A percentile compares a stretch with the other conserved stretches of the same genome.
These are phyloP conservation scores for Meteorus cinctellus DNA, from an alignment of 2,888 invertebrate genomes.

Conservation along the genomic window DNA sequence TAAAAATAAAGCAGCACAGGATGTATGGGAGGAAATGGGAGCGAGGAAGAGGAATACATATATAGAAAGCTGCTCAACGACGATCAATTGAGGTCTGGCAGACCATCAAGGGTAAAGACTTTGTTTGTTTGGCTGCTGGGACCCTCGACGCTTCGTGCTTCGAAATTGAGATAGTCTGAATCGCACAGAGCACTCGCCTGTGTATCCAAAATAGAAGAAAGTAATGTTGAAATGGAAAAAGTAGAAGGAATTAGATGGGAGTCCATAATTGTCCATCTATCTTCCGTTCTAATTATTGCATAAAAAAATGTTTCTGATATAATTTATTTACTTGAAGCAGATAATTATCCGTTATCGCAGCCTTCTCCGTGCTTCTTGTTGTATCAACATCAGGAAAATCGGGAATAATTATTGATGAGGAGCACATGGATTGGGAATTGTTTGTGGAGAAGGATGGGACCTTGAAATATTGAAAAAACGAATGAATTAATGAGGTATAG, in stretches of 20 bases:
- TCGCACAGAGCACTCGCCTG: slow-evolving; percentile 61
- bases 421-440: slow-evolving; percentile 25
- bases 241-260: slow-evolving; percentile 3
- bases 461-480: slow-evolving; percentile 24
- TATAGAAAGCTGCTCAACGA: slow-evolving; percentile 37
- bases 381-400: slow-evolving; percentile 19
- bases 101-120: slow-evolving; percentile 55
- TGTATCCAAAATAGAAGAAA: slow-evolving; percentile 15
- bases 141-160: slow-evolving; percentile 57
- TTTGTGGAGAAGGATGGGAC: slow-evolving; percentile 27
- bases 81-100: slow-evolving; percentile 63
- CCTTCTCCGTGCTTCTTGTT: slow-evolving; percentile 14
- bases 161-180: slow-evolving; percentile 61
- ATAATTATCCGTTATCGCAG: slow-evolving; percentile 8
- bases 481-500: not conserved
- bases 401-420: slow-evolving; percentile 24
- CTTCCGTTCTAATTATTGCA: not conserved
- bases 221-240: slow-evolving; percentile 37
- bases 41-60: not conserved
- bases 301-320: slow-evolving; percentile 27
- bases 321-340: slow-evolving; percentile 34
- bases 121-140: slow-evolving; percentile 53
- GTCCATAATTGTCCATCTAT: slow-evolving; percentile 24
- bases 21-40: not conserved
- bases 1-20: slow-evolving; percentile 1